These are phyloP conservation scores for Magallana gigas DNA, from an alignment of 1,140 invertebrate genomes.

Conservation along the genomic window DNA sequence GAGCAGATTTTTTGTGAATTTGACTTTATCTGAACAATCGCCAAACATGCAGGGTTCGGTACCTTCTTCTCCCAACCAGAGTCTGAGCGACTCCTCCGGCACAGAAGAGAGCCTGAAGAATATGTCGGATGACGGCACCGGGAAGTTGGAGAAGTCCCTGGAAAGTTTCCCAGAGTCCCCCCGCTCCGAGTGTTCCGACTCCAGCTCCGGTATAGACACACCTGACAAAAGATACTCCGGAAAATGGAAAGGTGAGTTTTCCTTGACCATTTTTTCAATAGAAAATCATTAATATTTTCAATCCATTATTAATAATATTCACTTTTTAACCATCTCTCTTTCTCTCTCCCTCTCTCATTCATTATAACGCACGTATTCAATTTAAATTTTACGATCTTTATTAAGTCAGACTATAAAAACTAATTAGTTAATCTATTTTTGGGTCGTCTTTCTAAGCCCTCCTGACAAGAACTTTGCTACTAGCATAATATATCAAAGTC, in stretches of 20 bases:
- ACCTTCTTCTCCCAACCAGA: conserved; percentile 52
- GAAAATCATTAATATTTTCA: not conserved
- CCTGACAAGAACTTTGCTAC: not conserved
- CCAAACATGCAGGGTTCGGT: conserved; percentile 55
- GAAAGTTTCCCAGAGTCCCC: conserved; percentile 56
- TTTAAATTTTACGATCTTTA: not conserved
- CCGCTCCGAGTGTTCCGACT: conserved; percentile 49
- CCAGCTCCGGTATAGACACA: conserved; percentile 47
- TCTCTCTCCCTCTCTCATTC: not conserved
- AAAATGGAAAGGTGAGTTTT: conserved; percentile 56
- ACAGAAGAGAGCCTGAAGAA: conserved; percentile 53
- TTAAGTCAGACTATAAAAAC: conserved; percentile 5
- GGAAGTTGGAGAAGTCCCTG: conserved; percentile 52
- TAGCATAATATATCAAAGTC: not conserved
- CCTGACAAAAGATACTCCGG: conserved; percentile 50
- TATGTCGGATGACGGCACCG: conserved; percentile 39
- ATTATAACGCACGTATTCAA: not conserved
- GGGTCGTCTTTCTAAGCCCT: not conserved
- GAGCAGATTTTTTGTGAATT: not conserved
- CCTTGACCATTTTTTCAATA: not conserved
- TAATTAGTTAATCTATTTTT: conserved; percentile 32
- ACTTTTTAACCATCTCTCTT: not conserved
- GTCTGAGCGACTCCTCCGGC: conserved; percentile 52
- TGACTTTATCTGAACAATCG: not conserved
- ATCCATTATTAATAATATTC: not conserved